Evolutionary conservation across 2,113 vertebrate species (phyloP).

Genomic region (Chiloscyllium plagiosum): DNA sequence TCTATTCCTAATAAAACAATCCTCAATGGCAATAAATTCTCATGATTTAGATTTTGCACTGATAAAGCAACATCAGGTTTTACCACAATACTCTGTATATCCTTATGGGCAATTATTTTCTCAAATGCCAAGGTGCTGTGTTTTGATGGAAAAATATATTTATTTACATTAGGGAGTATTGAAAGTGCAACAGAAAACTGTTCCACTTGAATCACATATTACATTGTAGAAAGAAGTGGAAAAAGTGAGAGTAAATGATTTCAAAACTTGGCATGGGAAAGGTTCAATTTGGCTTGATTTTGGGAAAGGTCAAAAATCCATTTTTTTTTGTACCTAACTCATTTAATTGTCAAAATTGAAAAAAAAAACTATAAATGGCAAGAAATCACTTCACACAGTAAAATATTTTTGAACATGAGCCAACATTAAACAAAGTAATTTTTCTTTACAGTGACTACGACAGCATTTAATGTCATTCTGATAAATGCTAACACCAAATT

Average conservation of each 20-base stretch:
- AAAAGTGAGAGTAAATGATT: neutral
- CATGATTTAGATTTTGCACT: neutral
- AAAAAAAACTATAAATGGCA: conserved; percentile 21
- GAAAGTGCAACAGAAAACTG: neutral
- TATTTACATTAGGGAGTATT: conserved; percentile 23
- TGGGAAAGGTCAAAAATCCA: conserved; percentile 8
- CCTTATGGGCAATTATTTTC: neutral
- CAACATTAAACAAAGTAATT: conserved; percentile 5
- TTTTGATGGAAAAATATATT: neutral
- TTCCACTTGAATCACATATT: neutral
- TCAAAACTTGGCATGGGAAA: conserved; percentile 19
- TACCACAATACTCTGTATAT: neutral
- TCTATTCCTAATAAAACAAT: too few species aligned
- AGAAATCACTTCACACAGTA: conserved; percentile 18
- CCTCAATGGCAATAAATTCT: neutral
- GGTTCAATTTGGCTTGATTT: neutral
- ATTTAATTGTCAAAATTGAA: neutral
- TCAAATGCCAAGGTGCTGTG: neutral
- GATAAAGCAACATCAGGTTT: neutral
- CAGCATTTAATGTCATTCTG: neutral
- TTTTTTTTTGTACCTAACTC: conserved; percentile 14
- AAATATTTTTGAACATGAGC: conserved; percentile 3
- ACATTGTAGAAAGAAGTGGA: neutral
- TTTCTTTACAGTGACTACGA: neutral
- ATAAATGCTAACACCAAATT: neutral